Conservation (phyloP, 2,797 vertebrate species). For the Argya squamiceps region DNA sequence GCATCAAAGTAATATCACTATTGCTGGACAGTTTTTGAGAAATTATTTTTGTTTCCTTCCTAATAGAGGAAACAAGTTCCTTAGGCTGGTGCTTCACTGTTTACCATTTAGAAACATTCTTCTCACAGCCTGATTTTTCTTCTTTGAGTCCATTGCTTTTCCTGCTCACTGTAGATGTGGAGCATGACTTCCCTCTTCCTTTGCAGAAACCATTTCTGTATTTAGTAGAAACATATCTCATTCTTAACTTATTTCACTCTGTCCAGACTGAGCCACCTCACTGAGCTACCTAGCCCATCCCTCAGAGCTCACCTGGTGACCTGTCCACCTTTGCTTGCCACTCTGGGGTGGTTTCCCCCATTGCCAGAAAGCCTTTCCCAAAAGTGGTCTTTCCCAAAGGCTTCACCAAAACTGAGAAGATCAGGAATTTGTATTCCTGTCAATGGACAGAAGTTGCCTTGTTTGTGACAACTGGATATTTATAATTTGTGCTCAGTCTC, state of each 20-base stretch:
- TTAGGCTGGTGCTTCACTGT: not conserved
- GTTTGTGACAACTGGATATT: not conserved
- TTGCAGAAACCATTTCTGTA: not conserved
- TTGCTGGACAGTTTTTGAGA: not conserved
- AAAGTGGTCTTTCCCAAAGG: not conserved
- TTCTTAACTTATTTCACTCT: not conserved
- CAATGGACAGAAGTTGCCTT: not conserved
- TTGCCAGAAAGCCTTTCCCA: not conserved
- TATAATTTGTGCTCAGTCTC: not conserved
- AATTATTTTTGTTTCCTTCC: not conserved
- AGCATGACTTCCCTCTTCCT: not conserved
- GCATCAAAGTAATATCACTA: not conserved
- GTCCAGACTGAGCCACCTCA: not conserved
- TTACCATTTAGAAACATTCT: not conserved
- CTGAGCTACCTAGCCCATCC: not conserved
- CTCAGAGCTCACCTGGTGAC: not conserved
- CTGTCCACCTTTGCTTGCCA: not conserved
- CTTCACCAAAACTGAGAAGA: not conserved
- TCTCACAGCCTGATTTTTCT: not conserved
- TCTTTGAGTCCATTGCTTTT: not conserved
- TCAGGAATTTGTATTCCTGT: not conserved
- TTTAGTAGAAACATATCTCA: not conserved
- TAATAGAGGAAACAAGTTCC: not conserved
- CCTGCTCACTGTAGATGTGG: not conserved
- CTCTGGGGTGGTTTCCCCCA: not conserved